phyloP scores from a whole-genome alignment of 2,888 invertebrate genomes.

The Pandemis cinnamomeana region DNA sequence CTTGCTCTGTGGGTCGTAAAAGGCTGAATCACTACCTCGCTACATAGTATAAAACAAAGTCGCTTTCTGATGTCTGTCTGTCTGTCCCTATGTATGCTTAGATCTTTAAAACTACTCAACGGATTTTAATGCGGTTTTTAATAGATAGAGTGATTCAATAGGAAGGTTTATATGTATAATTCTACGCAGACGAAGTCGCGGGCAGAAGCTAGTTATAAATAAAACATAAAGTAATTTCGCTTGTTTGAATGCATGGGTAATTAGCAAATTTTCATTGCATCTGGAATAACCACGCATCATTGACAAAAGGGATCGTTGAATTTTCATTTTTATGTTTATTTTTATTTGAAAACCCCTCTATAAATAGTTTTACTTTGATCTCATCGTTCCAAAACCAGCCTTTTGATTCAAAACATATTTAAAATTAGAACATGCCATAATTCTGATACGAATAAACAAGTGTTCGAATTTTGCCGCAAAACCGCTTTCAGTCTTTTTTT shows the following conservation, averaged over 20 bases:
- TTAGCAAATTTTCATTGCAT: too few relatives aligned
- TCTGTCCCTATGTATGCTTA: too few relatives aligned
- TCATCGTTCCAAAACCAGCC: background rate
- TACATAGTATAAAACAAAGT: too few relatives aligned
- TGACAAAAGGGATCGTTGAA: too few relatives aligned
- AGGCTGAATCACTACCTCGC: background rate
- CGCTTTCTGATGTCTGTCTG: too few relatives aligned
- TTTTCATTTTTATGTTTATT: too few relatives aligned
- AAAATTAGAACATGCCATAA: background rate
- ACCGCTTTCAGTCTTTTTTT: slow-evolving; percentile 2
- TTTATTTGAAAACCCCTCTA: background rate
- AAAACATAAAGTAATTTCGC: background rate
- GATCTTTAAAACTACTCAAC: too few relatives aligned
- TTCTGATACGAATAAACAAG: background rate
- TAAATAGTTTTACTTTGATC: background rate
- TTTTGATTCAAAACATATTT: background rate
- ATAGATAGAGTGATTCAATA: too few relatives aligned
- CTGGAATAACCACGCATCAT: too few relatives aligned
- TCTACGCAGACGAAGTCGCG: too few relatives aligned
- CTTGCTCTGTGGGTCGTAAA: background rate
- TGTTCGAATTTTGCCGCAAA: background rate
- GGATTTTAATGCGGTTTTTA: too few relatives aligned
- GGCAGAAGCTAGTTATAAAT: background rate
- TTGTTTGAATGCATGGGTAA: background rate
- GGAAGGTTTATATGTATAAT: too few relatives aligned